Evolutionary conservation across 2,113 vertebrate genomes (phyloP), one percentile per base, ranked within the genome.

Genomic region (Psophia crepitans): DNA sequence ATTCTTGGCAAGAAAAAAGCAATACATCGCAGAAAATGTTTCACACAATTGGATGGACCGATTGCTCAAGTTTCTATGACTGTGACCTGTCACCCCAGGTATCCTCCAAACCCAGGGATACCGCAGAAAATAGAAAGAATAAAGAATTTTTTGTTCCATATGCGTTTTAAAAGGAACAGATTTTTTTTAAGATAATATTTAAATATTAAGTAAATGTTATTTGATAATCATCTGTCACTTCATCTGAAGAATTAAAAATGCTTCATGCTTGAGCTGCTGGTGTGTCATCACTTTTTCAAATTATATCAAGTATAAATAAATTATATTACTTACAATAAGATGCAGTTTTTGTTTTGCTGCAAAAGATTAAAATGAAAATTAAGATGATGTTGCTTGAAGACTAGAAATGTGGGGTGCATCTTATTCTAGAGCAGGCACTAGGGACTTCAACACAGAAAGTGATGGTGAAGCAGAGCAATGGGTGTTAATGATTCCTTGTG

Each of bases 241-340:
- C 39, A 64, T 96, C 71, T 96, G 89, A 89, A 97, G 96, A 96
- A 98, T 97, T 97, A 73, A 91, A 96, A 83, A 91, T 87, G 84
- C 57, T 97, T 98, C 94, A 96, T 97, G 98, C 96, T 92, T 97
- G 94, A 97, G 92, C 95, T 96, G 91, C 51, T 96, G 68, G 90
- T 93, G 61, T 90, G 91, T 74, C 88, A 96, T 91, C 90, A 95
- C 66, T 96, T 98, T 95, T 97, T 97, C 97, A 97, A 92, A 97
- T 94, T 8, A 96, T 94, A 96, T 98, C 84, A 97, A 92, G 95
- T 98, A 98, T 97, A 97, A 97, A 97, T 97, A 98, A 97, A 86
- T 98, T 94, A 85, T 96, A 92, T 97, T 97, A 97, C 96, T 98
- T 97, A 97, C 96, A 98, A 96, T 53, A 96, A 98, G 95, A 96